These are phyloP conservation scores for Drosophila helvetica DNA, from an alignment of 2,888 invertebrate genomes.

Conservation along the genomic window DNA sequence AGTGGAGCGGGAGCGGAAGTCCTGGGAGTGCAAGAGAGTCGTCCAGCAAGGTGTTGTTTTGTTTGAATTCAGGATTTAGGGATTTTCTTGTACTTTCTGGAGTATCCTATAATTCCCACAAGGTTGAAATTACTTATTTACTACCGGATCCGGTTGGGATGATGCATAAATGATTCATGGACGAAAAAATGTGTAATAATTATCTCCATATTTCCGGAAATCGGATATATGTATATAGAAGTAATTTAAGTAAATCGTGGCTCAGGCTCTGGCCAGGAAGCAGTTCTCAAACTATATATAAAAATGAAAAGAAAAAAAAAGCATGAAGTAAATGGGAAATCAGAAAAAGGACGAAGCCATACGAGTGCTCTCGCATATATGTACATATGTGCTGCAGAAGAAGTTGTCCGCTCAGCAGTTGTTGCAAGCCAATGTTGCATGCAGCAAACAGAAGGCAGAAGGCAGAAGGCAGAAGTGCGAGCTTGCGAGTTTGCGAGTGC, in stretches of 20 bases:
- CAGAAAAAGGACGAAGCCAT: constrained; percentile 6
- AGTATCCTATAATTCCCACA: not conserved
- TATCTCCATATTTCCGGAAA: not conserved
- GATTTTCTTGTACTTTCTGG: not conserved
- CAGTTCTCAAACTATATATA: not conserved
- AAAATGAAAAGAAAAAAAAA: not conserved
- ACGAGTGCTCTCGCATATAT: not conserved
- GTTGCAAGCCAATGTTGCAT: constrained; percentile 12
- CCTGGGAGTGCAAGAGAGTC: not conserved
- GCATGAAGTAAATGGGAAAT: not conserved
- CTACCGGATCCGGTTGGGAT: not conserved
- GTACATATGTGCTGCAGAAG: not conserved
- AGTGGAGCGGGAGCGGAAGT: not conserved
- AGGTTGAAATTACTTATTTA: not conserved
- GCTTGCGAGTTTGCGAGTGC: not conserved
- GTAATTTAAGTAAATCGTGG: not conserved
- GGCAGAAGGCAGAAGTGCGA: constrained; percentile 5
- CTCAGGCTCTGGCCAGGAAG: not conserved
- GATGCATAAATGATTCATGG: not conserved
- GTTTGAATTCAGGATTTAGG: not conserved
- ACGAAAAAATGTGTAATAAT: not conserved
- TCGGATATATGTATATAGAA: not conserved
- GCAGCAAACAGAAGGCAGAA: not conserved
- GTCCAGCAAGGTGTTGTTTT: not conserved
- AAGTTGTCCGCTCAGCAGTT: not conserved